Evolutionary conservation across 1,140 invertebrate species (phyloP).

Genomic region (Apis florea): DNA sequence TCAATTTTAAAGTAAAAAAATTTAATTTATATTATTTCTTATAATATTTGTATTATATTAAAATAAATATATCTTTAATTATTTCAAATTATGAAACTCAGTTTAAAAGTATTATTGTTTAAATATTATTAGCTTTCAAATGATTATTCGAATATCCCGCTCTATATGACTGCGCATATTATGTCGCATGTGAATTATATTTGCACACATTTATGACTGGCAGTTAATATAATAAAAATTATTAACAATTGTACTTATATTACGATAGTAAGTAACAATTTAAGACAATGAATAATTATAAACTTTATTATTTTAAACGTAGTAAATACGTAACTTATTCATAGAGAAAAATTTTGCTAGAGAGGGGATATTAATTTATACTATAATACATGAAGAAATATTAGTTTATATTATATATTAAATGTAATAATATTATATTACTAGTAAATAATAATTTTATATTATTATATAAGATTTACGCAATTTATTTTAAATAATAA

Average conservation of each 20-base stretch:
- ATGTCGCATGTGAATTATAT: neutral
- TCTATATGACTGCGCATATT: neutral
- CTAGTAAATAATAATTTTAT: neutral
- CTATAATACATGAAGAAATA: neutral
- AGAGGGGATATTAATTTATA: neutral
- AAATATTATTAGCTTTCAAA: neutral
- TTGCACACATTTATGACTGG: neutral
- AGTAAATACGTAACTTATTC: slow-evolving; percentile 20
- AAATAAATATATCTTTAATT: neutral
- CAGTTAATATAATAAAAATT: neutral
- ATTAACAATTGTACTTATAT: slow-evolving; percentile 9
- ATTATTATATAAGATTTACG: neutral
- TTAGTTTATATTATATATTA: neutral
- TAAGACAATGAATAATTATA: neutral
- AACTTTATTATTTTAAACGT: slow-evolving; percentile 1
- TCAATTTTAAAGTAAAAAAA: neutral
- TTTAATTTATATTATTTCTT: neutral
- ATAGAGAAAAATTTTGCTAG: neutral
- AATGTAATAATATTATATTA: neutral
- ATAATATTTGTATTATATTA: no score
- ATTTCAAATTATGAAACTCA: neutral
- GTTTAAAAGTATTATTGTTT: neutral
- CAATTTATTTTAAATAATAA: neutral
- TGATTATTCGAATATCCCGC: slow-evolving; percentile 17
- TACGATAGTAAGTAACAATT: neutral